These are phyloP conservation scores for Thaumetopoea pityocampa DNA, from an alignment of 1,140 invertebrate species.

Conservation along the genomic window DNA sequence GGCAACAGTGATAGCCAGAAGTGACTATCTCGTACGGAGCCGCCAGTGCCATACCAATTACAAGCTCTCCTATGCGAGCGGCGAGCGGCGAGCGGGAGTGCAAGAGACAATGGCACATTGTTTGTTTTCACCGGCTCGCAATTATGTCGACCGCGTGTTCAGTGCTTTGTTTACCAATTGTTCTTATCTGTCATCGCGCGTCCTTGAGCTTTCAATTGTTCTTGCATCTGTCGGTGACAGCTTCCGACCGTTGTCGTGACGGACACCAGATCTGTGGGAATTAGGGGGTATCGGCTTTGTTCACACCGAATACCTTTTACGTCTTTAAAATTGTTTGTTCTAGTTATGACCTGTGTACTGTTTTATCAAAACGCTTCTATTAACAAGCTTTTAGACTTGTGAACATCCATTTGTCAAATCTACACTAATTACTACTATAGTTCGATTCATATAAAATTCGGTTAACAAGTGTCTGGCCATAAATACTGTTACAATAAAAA, in stretches of 20 bases:
- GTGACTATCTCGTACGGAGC: background rate
- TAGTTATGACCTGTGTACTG: background rate
- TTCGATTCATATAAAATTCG: too few species aligned
- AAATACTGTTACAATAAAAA: too few species aligned
- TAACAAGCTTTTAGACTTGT: too few species aligned
- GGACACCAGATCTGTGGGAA: constrained; percentile 9
- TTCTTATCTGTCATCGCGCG: constrained; percentile 51
- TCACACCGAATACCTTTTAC: too few species aligned
- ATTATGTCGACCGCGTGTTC: constrained; percentile 53
- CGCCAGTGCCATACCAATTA: constrained; percentile 6
- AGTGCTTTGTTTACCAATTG: constrained; percentile 54
- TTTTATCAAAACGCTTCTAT: background rate
- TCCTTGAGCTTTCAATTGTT: constrained; percentile 51
- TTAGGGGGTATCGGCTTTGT: too few species aligned
- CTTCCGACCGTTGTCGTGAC: constrained; percentile 26
- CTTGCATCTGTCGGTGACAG: constrained; percentile 18
- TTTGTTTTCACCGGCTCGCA: constrained; percentile 47
- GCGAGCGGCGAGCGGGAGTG: constrained; percentile 38
- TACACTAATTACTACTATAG: too few species aligned
- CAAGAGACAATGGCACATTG: constrained; percentile 51
- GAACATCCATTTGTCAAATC: too few species aligned
- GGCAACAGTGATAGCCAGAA: background rate
- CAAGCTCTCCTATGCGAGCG: constrained; percentile 14
- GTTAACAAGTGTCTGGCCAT: too few species aligned
- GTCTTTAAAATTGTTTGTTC: too few species aligned